Evolutionary conservation across 2,113 vertebrate species (phyloP).

Genomic region (Rostratula benghalensis): DNA sequence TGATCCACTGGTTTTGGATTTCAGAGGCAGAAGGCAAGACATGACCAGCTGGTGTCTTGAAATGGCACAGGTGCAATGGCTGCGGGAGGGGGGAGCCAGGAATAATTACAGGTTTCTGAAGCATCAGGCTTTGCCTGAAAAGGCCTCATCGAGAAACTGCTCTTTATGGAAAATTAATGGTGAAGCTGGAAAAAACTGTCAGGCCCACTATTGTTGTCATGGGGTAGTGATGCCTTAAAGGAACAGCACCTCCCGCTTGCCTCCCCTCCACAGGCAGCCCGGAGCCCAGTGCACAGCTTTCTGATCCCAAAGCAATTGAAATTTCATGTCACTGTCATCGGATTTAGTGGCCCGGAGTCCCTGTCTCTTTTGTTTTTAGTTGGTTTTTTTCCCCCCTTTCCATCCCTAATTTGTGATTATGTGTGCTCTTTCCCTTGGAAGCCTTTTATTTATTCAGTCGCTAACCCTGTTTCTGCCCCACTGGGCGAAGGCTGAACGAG

Average conservation of each 20-base stretch:
- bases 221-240: conserved; percentile 59
- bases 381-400: background rate
- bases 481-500: background rate
- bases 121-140: conserved; percentile 79
- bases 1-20: conserved; percentile 71
- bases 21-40: conserved; percentile 79
- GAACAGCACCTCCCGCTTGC: conserved; percentile 38
- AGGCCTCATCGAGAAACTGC: conserved; percentile 73
- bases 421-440: background rate
- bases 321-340: background rate
- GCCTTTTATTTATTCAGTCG: background rate
- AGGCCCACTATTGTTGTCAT: conserved; percentile 66
- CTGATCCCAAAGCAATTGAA: background rate
- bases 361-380: background rate
- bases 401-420: conserved; percentile 5
- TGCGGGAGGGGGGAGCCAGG: conserved; percentile 77
- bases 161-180: conserved; percentile 84
- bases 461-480: background rate
- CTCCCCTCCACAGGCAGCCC: background rate
- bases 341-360: conserved; percentile 3
- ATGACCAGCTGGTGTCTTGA: conserved; percentile 82
- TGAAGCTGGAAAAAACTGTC: conserved; percentile 70
- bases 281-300: background rate
- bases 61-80: conserved; percentile 84
- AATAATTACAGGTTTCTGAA: conserved; percentile 85